phyloP scores from a whole-genome alignment of 2,113 vertebrate species.

The Oreochromis aureus region DNA sequence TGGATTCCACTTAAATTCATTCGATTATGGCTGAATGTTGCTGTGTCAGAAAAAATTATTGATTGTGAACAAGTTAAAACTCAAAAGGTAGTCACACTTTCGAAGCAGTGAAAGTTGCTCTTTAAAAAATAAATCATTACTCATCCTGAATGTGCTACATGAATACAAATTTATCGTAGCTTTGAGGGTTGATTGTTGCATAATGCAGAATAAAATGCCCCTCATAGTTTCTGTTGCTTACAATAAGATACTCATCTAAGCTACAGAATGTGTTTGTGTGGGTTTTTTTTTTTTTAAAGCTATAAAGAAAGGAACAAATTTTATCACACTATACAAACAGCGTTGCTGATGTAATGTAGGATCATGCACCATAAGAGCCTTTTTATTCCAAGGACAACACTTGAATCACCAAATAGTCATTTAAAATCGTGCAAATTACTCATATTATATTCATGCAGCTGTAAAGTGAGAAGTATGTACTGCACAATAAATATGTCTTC shows the following conservation, averaged over 20 bases:
- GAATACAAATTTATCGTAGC: accelerated
- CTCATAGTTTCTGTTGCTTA: neutral
- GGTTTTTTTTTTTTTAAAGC: accelerated
- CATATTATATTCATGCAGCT: neutral
- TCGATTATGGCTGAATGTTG: neutral
- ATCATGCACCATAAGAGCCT: neutral
- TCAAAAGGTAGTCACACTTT: neutral
- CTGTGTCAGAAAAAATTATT: neutral
- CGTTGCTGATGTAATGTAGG: neutral
- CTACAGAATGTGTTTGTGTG: neutral
- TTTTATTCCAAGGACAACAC: neutral
- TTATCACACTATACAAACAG: neutral
- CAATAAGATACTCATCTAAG: neutral
- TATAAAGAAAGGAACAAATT: neutral
- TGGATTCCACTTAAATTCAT: neutral
- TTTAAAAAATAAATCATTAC: neutral
- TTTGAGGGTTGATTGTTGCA: neutral
- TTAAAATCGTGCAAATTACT: neutral
- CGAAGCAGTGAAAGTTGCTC: accelerated
- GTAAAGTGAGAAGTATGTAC: neutral
- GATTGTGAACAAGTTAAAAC: neutral
- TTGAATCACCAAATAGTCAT: neutral
- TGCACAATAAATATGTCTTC: neutral
- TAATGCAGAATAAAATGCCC: neutral
- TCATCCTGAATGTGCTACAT: neutral